phyloP scores from a whole-genome alignment of 2,888 invertebrate species.

The Phaonia tiefii region DNA sequence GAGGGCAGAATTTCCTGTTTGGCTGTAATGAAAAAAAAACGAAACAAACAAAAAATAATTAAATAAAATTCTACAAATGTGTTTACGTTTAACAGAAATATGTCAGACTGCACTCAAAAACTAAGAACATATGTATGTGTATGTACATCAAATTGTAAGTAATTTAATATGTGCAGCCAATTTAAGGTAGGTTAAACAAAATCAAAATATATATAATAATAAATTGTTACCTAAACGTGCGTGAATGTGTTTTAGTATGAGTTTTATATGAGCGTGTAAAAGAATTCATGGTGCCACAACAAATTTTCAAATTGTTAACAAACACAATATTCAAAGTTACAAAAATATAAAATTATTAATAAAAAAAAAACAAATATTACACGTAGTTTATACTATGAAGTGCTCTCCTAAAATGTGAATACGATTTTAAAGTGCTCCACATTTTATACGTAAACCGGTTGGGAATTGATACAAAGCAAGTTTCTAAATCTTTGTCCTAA shows the following conservation, averaged over 20 bases:
- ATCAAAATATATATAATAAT: slow-evolving; percentile 7
- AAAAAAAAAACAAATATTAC: slow-evolving; percentile 10
- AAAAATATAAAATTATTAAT: neutral
- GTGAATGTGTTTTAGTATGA: slow-evolving; percentile 65
- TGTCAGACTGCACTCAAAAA: slow-evolving; percentile 12
- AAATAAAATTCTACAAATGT: no score
- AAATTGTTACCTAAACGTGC: slow-evolving; percentile 56
- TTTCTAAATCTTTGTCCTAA: neutral
- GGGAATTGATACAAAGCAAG: no score
- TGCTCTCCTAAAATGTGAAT: neutral
- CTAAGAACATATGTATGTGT: slow-evolving; percentile 12
- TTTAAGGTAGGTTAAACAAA: no score
- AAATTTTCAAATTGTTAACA: neutral
- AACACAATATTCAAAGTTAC: slow-evolving; percentile 5
- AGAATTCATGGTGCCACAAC: slow-evolving; percentile 51
- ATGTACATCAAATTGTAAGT: no score
- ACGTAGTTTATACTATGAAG: slow-evolving; percentile 10
- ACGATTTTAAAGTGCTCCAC: neutral
- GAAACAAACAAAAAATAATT: slow-evolving; percentile 39
- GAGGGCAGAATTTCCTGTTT: slow-evolving; percentile 81
- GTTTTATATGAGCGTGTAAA: slow-evolving; percentile 70
- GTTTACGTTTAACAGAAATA: slow-evolving; percentile 15
- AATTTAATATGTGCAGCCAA: no score
- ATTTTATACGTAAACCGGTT: slow-evolving; percentile 6
- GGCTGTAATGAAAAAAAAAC: slow-evolving; percentile 73